phyloP scores from a whole-genome alignment of 2,888 invertebrate species.

The Keiferia lycopersicella region DNA sequence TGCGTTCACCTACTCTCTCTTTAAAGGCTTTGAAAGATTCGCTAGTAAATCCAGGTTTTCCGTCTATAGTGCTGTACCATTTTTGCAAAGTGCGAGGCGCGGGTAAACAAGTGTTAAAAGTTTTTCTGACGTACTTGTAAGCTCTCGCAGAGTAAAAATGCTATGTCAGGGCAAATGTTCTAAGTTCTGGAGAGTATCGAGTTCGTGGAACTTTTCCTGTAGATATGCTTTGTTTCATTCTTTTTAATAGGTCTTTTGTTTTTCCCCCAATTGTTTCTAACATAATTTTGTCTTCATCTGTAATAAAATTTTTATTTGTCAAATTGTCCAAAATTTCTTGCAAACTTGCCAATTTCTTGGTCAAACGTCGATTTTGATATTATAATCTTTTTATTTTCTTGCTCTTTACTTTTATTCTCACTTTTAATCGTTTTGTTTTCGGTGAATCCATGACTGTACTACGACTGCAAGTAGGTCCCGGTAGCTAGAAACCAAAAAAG shows the following conservation, averaged over 20 bases:
- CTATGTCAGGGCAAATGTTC: constrained; percentile 26
- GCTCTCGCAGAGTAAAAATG: too few relatives aligned
- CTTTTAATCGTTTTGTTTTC: neutral
- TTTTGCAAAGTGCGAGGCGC: constrained; percentile 22
- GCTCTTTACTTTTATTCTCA: neutral
- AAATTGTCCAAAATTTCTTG: constrained; percentile 21
- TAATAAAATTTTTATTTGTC: constrained; percentile 8
- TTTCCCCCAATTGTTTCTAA: neutral
- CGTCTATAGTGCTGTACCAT: constrained; percentile 26
- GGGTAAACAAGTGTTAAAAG: constrained; percentile 29
- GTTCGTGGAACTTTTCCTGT: constrained; percentile 16
- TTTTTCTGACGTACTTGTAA: constrained; percentile 13
- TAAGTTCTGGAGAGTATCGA: constrained; percentile 25
- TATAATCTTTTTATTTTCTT: neutral
- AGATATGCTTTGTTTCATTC: constrained; percentile 14
- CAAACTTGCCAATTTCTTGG: neutral
- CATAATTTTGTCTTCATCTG: too few relatives aligned
- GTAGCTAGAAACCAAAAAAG: too few relatives aligned
- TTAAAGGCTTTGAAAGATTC: constrained; percentile 24
- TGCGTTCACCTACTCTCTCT: constrained; percentile 12
- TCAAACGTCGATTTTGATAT: neutral
- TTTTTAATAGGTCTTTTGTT: constrained; percentile 22
- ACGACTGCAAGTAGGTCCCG: neutral
- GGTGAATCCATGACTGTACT: neutral
- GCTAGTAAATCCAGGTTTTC: constrained; percentile 28